phyloP scores from a whole-genome alignment of 2,888 invertebrate species.

The Drosophila limbata region DNA sequence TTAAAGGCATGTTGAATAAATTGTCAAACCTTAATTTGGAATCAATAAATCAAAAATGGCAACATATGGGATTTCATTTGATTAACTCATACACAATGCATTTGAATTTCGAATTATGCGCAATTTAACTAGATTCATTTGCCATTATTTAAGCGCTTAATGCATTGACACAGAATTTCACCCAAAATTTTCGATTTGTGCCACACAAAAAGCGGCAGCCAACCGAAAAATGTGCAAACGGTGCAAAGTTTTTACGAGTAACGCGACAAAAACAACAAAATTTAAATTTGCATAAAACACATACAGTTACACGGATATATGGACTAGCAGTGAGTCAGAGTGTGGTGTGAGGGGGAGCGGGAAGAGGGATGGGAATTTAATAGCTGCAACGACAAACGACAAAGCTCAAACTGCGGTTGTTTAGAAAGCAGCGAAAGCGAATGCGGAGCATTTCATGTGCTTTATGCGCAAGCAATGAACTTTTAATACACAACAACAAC shows the following conservation, averaged over 20 bases:
- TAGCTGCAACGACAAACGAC: slow-evolving; percentile 74
- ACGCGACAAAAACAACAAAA: slow-evolving; percentile 54
- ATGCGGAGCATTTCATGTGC: slow-evolving; percentile 75
- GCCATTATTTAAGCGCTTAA: slow-evolving; percentile 60
- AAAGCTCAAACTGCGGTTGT: slow-evolving; percentile 78
- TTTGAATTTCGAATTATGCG: slow-evolving; percentile 40
- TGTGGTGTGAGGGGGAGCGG: neutral
- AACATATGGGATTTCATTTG: slow-evolving; percentile 11
- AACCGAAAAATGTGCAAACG: slow-evolving; percentile 68
- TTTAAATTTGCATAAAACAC: slow-evolving; percentile 75
- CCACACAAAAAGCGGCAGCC: slow-evolving; percentile 41
- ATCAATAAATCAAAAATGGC: slow-evolving; percentile 9
- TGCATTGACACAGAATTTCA: slow-evolving; percentile 55
- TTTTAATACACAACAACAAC: slow-evolving; percentile 75
- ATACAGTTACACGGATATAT: slow-evolving; percentile 31
- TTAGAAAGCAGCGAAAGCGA: slow-evolving; percentile 61
- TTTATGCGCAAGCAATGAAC: slow-evolving; percentile 80
- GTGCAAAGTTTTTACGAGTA: slow-evolving; percentile 68
- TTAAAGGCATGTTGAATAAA: neutral
- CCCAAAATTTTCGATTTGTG: slow-evolving; percentile 54
- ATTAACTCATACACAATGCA: slow-evolving; percentile 26
- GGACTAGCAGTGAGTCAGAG: neutral
- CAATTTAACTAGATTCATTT: slow-evolving; percentile 36
- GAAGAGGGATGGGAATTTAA: slow-evolving; percentile 61
- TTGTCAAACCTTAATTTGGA: slow-evolving; percentile 3